Conservation (phyloP, 2,113 vertebrate genomes). For the Oncorhynchus mykiss region DNA sequence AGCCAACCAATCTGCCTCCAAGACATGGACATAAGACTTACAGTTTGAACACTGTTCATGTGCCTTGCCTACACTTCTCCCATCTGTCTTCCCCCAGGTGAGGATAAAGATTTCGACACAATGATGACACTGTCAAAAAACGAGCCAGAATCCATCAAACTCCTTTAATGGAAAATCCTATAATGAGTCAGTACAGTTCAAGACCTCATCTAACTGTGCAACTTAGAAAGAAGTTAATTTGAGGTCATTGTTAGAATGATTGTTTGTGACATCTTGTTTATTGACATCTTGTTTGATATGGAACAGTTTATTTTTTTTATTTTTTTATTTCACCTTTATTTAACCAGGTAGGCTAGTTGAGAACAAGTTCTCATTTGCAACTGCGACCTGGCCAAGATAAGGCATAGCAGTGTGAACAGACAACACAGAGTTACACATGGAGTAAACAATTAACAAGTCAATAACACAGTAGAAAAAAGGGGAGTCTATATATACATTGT, state of each 20-base stretch:
- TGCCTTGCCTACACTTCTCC: constrained; percentile 25
- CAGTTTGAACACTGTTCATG: background rate
- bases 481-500: no score
- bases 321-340: no score
- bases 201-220: constrained; percentile 52
- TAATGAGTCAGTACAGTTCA: constrained; percentile 48
- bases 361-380: no score
- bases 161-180: constrained; percentile 25
- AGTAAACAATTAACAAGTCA: no score
- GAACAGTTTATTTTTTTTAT: no score
- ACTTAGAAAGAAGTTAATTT: constrained; percentile 11
- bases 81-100: constrained; percentile 57
- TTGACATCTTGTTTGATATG: constrained; percentile 43
- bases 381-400: no score
- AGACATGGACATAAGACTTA: constrained; percentile 45
- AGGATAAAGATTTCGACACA: constrained; percentile 52
- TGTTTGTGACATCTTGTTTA: constrained; percentile 32
- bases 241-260: constrained; percentile 5
- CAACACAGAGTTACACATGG: no score
- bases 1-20: constrained; percentile 58
- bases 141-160: constrained; percentile 59
- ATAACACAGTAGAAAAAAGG: no score
- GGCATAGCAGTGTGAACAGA: no score
- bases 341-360: no score
- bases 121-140: constrained; percentile 56